A percentile compares a stretch with the other conserved stretches of the same genome.
Evolutionary conservation across 2,888 invertebrate species (phyloP).

Genomic region (Drosophila pegasa): DNA sequence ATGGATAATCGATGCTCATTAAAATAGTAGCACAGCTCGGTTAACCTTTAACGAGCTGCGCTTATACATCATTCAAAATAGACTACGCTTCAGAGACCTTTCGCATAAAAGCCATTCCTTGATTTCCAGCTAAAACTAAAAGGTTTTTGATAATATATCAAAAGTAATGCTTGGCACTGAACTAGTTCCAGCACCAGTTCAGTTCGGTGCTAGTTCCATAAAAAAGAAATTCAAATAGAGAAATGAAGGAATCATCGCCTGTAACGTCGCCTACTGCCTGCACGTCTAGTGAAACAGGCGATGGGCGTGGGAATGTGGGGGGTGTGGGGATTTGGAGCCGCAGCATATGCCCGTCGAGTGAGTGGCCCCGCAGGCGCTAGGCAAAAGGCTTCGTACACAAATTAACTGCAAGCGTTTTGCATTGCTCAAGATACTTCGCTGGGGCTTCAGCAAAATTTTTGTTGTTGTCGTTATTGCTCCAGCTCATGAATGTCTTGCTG

Average conservation of each 20-base stretch:
- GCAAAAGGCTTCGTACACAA: constrained; percentile 28
- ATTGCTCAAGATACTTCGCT: constrained; percentile 65
- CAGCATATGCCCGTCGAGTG: constrained; percentile 34
- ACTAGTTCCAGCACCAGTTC: not conserved
- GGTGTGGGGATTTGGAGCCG: not conserved
- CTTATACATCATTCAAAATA: not conserved
- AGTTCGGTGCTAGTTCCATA: not conserved
- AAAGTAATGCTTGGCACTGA: not conserved
- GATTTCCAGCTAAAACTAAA: not conserved
- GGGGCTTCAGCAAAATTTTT: not conserved
- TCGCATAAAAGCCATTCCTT: no score
- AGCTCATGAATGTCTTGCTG: not conserved
- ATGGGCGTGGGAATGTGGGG: not conserved
- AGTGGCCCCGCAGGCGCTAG: constrained; percentile 23
- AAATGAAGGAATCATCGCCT: not conserved
- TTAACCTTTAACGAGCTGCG: constrained; percentile 4
- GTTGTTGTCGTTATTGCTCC: not conserved
- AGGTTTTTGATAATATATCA: not conserved
- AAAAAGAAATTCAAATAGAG: not conserved
- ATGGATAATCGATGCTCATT: constrained; percentile 24
- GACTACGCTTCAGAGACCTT: no score
- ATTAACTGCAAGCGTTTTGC: constrained; percentile 49
- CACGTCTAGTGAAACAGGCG: no score
- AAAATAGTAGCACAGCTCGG: constrained; percentile 13
- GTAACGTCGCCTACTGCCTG: not conserved